Evolutionary conservation across 2,797 vertebrate genomes (phyloP), one percentile per base, ranked within the genome.

Genomic region (Acanthopagrus latus): DNA sequence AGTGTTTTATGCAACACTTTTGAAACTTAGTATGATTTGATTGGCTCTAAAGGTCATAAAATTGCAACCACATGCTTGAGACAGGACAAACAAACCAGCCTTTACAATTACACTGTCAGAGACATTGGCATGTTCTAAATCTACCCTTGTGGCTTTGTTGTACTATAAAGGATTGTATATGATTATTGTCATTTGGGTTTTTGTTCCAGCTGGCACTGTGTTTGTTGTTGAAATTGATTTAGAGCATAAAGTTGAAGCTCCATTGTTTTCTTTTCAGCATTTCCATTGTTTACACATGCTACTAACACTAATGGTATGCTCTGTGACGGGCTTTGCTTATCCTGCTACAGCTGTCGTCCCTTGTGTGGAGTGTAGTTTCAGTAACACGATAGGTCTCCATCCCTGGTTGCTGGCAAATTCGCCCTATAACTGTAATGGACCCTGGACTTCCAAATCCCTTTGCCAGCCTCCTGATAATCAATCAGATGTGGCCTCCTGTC

Each of bases 291-390:
- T 88, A 91, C 82, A 79, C 80, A 78, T 67, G 68, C 85, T 86
- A 59, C 81, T 78, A 64, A 63, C 80, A 60, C 81, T 83, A 76
- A 86, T 80, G 78, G 74, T 64, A 77, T 68, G 84, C 80, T 76
- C 67, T 55, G 84, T 72, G 86, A 83, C 72, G 10, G 82, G 64
- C 74, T 64, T 21, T 23, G 67, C 73, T 79, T 80, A 74, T 74
- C 56, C 85, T 10, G 65, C 91, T 80, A 78, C 94, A 94, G 93
- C 94, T 94, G 93, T 93, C 85, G 88, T 92, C 89, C 89, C 88
- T 44, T 64, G 90, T 79, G 88, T 80, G 74, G 82, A 82, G 84
- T 92, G 91, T 77, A 46, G 78, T 94, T 93, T 91, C 89, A 78
- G 93, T 90, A 93, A 95, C 25, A 12, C 8, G 92, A 94, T 93